phyloP scores from a whole-genome alignment of 2,113 vertebrate genomes.

The Entelurus aequoreus region DNA sequence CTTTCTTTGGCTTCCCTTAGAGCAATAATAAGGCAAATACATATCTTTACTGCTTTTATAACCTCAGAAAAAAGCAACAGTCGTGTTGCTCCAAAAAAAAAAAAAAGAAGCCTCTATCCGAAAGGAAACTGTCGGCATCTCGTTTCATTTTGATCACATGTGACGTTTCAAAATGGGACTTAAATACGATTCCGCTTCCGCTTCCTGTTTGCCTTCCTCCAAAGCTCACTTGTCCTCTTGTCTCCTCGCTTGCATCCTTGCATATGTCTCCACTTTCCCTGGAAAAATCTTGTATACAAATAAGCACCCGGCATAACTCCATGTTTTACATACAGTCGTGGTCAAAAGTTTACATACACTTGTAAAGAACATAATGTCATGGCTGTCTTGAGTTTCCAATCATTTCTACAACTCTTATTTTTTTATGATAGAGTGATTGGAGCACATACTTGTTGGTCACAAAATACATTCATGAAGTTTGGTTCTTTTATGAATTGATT shows the following conservation, averaged over 20 bases:
- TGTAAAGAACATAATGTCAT: too few species aligned
- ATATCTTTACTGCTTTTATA: slow-evolving; percentile 12
- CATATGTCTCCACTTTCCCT: background rate
- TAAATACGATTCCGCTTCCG: slow-evolving; percentile 11
- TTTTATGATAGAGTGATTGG: too few species aligned
- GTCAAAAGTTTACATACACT: too few species aligned
- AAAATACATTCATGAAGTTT: too few species aligned
- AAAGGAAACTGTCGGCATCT: slow-evolving; percentile 31
- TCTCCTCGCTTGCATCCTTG: slow-evolving; percentile 3
- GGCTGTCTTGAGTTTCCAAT: too few species aligned
- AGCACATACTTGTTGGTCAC: too few species aligned
- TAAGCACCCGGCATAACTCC: background rate
- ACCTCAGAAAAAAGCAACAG: slow-evolving; percentile 14
- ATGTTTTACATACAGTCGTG: background rate
- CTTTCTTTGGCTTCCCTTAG: background rate
- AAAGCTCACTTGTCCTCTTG: slow-evolving; percentile 11
- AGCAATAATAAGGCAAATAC: slow-evolving; percentile 11
- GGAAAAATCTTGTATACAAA: background rate
- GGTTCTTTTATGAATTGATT: too few species aligned
- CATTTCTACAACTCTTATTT: too few species aligned
- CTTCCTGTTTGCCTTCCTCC: slow-evolving; percentile 6
- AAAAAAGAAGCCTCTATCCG: slow-evolving; percentile 5
- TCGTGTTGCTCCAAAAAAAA: slow-evolving; percentile 5
- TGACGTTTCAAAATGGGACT: slow-evolving; percentile 33
- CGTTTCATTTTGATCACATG: slow-evolving; percentile 38